These are phyloP conservation scores for Chelon labrosus DNA, from an alignment of 2,797 vertebrate genomes.

Conservation along the genomic window DNA sequence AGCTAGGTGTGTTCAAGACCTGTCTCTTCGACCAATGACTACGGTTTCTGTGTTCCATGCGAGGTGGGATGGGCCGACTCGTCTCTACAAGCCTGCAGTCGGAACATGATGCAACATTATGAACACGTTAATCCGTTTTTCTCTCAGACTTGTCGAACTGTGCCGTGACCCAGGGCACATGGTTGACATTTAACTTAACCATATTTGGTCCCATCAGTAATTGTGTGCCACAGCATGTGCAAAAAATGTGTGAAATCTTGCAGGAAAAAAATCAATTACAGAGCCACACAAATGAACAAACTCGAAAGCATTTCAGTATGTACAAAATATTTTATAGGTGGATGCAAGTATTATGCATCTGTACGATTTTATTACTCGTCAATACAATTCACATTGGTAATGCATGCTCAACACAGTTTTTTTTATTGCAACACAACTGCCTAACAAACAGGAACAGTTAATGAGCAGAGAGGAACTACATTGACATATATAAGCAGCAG, in stretches of 20 bases:
- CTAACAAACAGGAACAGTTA: slow-evolving; percentile 3
- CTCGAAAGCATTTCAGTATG: neutral
- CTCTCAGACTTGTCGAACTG: neutral
- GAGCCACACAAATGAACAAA: neutral
- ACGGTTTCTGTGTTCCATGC: too few relatives aligned
- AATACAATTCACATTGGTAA: neutral
- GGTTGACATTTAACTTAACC: too few relatives aligned
- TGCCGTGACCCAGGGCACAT: too few relatives aligned
- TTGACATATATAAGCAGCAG: neutral
- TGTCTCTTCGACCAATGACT: neutral
- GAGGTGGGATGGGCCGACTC: neutral
- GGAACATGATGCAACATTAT: slow-evolving; percentile 13
- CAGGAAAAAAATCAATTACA: neutral
- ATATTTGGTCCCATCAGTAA: too few relatives aligned
- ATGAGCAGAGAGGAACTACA: slow-evolving; percentile 15
- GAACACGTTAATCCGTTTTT: neutral
- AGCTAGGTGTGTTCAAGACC: neutral
- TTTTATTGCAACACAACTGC: slow-evolving; percentile 34
- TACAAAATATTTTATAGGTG: neutral
- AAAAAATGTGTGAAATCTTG: neutral
- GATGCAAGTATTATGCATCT: neutral
- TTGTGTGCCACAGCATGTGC: too few relatives aligned
- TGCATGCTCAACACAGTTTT: slow-evolving; percentile 14
- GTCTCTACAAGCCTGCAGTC: neutral
- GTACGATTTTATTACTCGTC: neutral